Percentiles rank a stretch among this genome's conserved stretches.
These are phyloP conservation scores for Drosophila kuntzei DNA, from an alignment of 2,888 invertebrate genomes.

Conservation along the genomic window DNA sequence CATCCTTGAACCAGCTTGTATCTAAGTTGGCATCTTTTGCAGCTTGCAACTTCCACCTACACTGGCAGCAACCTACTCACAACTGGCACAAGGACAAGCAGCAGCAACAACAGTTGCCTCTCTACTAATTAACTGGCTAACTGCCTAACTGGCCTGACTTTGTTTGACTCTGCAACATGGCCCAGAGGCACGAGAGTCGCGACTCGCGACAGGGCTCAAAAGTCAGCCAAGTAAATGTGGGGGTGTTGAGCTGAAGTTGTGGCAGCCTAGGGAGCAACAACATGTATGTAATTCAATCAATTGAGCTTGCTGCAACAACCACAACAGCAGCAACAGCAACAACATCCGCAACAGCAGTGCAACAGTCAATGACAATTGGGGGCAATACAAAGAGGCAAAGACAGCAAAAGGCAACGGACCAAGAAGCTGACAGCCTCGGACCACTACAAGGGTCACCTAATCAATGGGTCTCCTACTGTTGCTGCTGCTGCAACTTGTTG, in stretches of 20 bases:
- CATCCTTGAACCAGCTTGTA: constrained; percentile 56
- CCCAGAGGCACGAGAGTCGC: constrained; percentile 50
- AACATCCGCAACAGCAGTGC: constrained; percentile 25
- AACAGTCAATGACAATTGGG: constrained; percentile 73
- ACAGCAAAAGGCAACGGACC: constrained; percentile 30
- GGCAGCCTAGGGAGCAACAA: constrained; percentile 27
- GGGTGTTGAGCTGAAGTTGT: constrained; percentile 47
- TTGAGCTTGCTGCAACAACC: constrained; percentile 54
- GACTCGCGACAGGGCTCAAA: constrained; percentile 56
- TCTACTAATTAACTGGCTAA: constrained; percentile 76
- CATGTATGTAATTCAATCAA: constrained; percentile 78
- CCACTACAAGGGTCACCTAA: constrained; percentile 79
- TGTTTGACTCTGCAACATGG: constrained; percentile 60
- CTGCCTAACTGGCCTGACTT: constrained; percentile 61
- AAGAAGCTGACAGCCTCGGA: constrained; percentile 57
- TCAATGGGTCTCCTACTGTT: constrained; percentile 63
- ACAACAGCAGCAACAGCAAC: constrained; percentile 29
- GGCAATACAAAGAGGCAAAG: constrained; percentile 43
- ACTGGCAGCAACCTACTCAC: constrained; percentile 53
- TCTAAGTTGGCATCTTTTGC: constrained; percentile 20
- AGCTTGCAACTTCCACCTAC: constrained; percentile 32
- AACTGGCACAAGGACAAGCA: constrained; percentile 71
- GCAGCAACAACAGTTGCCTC: constrained; percentile 27
- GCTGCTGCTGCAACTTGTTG: constrained; percentile 56
- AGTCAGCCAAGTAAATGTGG: constrained; percentile 65